These are phyloP conservation scores for Hycleus cichorii DNA, from an alignment of 1,140 invertebrate species.

Conservation along the genomic window DNA sequence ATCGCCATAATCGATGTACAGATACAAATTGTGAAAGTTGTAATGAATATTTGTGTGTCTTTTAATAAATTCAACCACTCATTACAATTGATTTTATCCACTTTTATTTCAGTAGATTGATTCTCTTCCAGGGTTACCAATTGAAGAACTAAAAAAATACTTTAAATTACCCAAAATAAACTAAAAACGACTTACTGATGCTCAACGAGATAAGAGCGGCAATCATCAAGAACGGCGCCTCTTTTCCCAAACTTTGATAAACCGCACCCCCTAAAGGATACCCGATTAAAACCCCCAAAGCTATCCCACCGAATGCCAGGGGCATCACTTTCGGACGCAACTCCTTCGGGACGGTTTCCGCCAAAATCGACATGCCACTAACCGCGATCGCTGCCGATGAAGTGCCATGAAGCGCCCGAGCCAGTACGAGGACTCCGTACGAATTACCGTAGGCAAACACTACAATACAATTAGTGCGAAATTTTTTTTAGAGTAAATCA, in stretches of 20 bases:
- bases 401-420: conserved; percentile 76
- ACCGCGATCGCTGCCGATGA: conserved; percentile 76
- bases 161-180: background rate
- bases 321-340: conserved; percentile 66
- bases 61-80: conserved; percentile 51
- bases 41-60: conserved; percentile 53
- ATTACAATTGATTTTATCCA: conserved; percentile 22
- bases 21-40: conserved; percentile 60
- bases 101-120: conserved; percentile 17
- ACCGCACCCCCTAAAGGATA: conserved; percentile 72
- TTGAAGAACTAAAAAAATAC: conserved; percentile 19
- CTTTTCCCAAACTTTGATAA: conserved; percentile 68
- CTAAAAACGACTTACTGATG: background rate
- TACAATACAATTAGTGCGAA: conserved; percentile 27
- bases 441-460: conserved; percentile 78
- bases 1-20: conserved; percentile 74
- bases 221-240: conserved; percentile 64
- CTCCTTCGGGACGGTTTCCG: conserved; percentile 50
- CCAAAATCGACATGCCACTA: conserved; percentile 61
- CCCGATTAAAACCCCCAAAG: conserved; percentile 68
- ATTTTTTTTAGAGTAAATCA: conserved; percentile 1
- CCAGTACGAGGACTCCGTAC: conserved; percentile 66
- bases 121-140: conserved; percentile 13
- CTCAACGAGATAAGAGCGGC: conserved; percentile 46
- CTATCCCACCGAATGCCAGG: conserved; percentile 69